phyloP scores from a whole-genome alignment of 2,888 invertebrate genomes.

The Glaucopsyche alexis region DNA sequence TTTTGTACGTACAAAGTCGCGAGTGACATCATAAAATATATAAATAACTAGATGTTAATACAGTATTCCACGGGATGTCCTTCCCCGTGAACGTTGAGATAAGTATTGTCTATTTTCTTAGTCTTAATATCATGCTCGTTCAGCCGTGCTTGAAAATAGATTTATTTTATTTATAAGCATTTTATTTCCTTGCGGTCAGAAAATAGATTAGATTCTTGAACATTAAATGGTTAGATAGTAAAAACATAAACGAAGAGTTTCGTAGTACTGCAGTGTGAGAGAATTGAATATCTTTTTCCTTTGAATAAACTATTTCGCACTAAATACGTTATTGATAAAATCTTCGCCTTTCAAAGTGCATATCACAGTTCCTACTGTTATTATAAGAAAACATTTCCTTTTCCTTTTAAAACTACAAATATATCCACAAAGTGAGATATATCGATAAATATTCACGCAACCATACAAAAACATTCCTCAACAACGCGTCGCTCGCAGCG shows the following conservation, averaged over 20 bases:
- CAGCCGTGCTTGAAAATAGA: neutral
- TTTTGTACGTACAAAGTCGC: no score
- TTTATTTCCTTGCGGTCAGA: neutral
- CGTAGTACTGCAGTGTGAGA: no score
- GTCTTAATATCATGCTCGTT: neutral
- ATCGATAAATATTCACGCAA: neutral
- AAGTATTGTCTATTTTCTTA: neutral
- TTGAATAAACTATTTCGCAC: neutral
- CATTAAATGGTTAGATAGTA: neutral
- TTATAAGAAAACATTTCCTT: neutral
- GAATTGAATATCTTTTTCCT: neutral
- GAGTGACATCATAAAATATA: no score
- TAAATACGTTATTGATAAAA: neutral
- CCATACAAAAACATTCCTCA: neutral
- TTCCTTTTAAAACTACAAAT: neutral
- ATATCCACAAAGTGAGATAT: neutral
- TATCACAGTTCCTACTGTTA: neutral
- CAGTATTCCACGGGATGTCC: no score
- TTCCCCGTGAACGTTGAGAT: no score
- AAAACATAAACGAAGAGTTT: neutral
- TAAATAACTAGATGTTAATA: no score
- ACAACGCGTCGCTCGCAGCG: slow-evolving; percentile 3
- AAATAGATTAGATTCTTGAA: neutral
- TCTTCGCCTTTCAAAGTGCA: neutral
- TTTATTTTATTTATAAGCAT: slow-evolving; percentile 1